Evolutionary conservation across 2,888 invertebrate genomes (phyloP).

Genomic region (Abscondita cerata): DNA sequence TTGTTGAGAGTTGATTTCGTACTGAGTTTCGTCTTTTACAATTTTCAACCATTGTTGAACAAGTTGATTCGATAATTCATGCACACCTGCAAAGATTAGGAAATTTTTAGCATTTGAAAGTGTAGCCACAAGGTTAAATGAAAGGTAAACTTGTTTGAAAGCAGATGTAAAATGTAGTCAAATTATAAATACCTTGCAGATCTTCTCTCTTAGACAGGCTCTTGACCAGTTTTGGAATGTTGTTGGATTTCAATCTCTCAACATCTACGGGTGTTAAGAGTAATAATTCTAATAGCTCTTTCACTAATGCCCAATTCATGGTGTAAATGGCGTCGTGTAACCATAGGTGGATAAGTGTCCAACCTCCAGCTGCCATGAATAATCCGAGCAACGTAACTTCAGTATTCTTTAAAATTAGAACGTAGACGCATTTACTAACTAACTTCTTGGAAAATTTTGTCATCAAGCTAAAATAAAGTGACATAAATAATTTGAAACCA

Average conservation of each 20-base stretch:
- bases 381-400: conserved; percentile 81
- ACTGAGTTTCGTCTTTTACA: conserved; percentile 73
- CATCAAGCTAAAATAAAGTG: conserved; percentile 79
- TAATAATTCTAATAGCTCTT: conserved; percentile 85
- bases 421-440: conserved; percentile 94
- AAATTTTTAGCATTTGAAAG: too few relatives aligned
- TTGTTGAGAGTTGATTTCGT: conserved; percentile 31
- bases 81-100: conserved; percentile 70
- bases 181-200: conserved; percentile 73
- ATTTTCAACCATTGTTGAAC: conserved; percentile 92
- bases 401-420: conserved; percentile 89
- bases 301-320: conserved; percentile 86
- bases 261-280: conserved; percentile 90
- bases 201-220: conserved; percentile 82
- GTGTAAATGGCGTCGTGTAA: conserved; percentile 84
- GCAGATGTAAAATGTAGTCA: too few relatives aligned
- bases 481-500: neutral
- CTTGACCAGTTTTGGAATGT: conserved; percentile 91
- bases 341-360: conserved; percentile 92
- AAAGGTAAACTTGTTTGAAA: too few relatives aligned
- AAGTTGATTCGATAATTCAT: conserved; percentile 77
- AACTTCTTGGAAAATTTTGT: conserved; percentile 94
- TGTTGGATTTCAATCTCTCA: conserved; percentile 87
- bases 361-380: conserved; percentile 92
- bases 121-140: too few relatives aligned